A percentile compares a stretch with the other conserved stretches of the same genome.
phyloP scores from a whole-genome alignment of 1,140 invertebrate species.

The Lepidotrigona ventralis region DNA sequence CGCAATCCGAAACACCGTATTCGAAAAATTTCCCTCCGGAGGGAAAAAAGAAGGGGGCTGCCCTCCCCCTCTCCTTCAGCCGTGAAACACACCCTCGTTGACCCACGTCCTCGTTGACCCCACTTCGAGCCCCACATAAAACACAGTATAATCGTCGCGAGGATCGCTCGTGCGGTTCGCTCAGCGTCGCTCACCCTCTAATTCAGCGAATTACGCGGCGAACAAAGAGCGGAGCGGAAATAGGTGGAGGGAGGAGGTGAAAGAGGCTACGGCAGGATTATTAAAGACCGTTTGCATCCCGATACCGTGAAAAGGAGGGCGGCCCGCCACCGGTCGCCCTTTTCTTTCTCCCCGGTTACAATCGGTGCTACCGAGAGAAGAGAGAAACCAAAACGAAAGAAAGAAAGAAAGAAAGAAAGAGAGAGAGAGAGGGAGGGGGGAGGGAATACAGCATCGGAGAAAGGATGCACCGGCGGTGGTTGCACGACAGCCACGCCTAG shows the following conservation, averaged over 20 bases:
- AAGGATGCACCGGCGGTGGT: conserved; percentile 9
- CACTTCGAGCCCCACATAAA: background rate
- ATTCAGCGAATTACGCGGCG: conserved; percentile 30
- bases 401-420: background rate
- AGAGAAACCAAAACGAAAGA: background rate
- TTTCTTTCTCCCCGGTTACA: conserved; percentile 28
- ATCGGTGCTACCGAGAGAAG: background rate
- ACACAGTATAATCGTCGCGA: conserved; percentile 14
- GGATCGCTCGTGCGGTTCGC: conserved; percentile 3
- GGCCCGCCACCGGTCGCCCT: background rate
- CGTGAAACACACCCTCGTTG: background rate
- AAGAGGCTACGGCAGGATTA: conserved; percentile 21
- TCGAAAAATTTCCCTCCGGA: background rate
- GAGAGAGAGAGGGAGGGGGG: background rate
- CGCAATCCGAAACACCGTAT: too few relatives aligned
- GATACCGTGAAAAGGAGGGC: conserved; percentile 36
- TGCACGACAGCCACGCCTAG: conserved; percentile 25
- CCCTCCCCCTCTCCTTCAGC: too few relatives aligned
- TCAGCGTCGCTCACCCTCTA: background rate
- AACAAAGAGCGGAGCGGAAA: conserved; percentile 14
- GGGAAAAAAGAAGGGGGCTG: background rate
- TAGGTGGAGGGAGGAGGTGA: too few relatives aligned
- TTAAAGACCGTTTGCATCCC: conserved; percentile 32
- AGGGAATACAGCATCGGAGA: conserved; percentile 8
- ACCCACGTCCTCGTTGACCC: conserved; percentile 8